Evolutionary conservation across 2,797 vertebrate species (phyloP), one percentile per base, ranked within the genome.

Genomic region (Enoplosus armatus): DNA sequence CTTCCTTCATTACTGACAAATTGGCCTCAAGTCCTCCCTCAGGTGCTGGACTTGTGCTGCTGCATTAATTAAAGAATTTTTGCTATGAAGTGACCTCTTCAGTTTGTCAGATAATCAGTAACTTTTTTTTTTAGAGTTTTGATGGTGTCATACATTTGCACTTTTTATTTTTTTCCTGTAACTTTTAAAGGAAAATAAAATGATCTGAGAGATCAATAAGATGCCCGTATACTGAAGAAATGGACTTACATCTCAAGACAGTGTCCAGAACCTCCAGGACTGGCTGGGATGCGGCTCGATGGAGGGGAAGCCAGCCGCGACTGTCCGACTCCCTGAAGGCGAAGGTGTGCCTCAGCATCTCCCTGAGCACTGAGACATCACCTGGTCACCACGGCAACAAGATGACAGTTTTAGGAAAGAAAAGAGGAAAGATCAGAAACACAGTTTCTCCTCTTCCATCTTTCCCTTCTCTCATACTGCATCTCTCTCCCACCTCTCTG

Each of bases 241-340:
- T 20, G 5, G 31, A 69, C 93, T 90, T 82, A 97, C 96, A 92
- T 83, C 93, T 95, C 84, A 97, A 89, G 67, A 97, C 87, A 0
- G 94, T 93, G 90, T 97, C 95, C 90, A 97, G 93, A 64, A 98
- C 95, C 89, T 96, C 96, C 31, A 83, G 92, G 82, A 95, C 66
- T 20, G 96, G 95, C 75, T 94, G 91, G 56, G 94, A 84, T 9
- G 94, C 96, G 58, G 96, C 96, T 60, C 95, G 85, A 16, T 97
- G 97, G 56, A 98, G 72, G 6, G 96, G 97, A 79, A 97, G 96
- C 96, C 96, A 97, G 0, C 96, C 96, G 48, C 80, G 94, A 39
- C 94, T 93, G 92, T 98, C 96, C 67, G 90, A 85, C 93, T 98
- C 95, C 75, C 95, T 95, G 92, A 98, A 95, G 51, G 96, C 95